Conservation (phyloP, 1,140 invertebrate genomes). For the Brachionus paranguensis region DNA sequence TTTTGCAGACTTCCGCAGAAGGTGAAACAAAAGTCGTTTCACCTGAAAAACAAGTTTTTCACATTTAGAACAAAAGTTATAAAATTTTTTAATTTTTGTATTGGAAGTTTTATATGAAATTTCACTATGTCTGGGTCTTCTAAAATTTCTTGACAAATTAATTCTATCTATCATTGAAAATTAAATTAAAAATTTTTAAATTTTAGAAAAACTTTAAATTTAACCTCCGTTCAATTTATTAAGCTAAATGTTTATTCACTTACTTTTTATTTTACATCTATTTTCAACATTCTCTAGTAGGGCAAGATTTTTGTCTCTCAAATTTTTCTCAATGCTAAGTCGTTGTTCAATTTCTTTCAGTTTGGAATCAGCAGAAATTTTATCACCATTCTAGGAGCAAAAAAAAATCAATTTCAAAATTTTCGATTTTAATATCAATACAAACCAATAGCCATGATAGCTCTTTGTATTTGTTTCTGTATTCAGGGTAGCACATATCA, state of each 20-base stretch:
- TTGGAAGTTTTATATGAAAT: no score
- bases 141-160: no score
- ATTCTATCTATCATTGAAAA: no score
- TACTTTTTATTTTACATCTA: not conserved
- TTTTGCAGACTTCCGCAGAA: no score
- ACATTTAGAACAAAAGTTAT: no score
- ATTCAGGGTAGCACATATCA: slow-evolving; percentile 35
- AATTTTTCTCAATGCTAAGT: slow-evolving; percentile 14
- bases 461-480: slow-evolving; percentile 14
- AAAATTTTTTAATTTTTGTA: no score
- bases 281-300: not conserved
- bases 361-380: not conserved
- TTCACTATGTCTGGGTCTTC: no score
- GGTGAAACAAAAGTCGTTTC: no score
- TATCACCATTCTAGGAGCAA: slow-evolving; percentile 31
- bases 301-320: not conserved
- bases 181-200: not conserved
- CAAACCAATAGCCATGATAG: slow-evolving; percentile 9
- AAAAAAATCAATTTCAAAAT: not conserved
- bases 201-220: not conserved
- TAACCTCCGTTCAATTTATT: no score
- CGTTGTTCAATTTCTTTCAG: slow-evolving; percentile 23
- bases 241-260: not conserved
- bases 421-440: not conserved
- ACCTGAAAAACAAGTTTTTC: no score